Evolutionary conservation across 2,888 invertebrate genomes (phyloP).

Genomic region (Pollenia labialis): DNA sequence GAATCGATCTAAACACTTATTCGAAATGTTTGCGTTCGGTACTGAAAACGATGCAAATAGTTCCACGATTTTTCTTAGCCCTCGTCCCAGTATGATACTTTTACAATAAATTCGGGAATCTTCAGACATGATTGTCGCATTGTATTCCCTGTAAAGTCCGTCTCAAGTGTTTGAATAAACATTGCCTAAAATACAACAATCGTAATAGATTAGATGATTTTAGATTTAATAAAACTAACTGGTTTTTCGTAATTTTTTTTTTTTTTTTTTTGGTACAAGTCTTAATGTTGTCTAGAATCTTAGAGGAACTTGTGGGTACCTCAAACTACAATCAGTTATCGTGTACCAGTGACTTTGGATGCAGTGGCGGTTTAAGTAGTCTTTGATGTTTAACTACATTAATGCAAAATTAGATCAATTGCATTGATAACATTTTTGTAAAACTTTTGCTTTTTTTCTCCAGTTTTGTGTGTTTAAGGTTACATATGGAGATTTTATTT

Average conservation of each 20-base stretch:
- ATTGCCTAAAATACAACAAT: conserved; percentile 69
- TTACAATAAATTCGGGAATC: no score
- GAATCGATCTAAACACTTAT: no score
- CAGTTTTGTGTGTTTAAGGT: conserved; percentile 5
- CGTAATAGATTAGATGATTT: conserved; percentile 72
- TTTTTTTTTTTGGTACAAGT: conserved; percentile 28
- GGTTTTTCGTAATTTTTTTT: conserved; percentile 44
- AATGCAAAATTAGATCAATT: conserved; percentile 69
- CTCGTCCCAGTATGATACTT: no score
- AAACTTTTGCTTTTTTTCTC: conserved; percentile 35
- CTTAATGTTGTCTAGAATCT: conserved; percentile 46
- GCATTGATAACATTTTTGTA: conserved; percentile 59
- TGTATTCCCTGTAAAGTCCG: neutral
- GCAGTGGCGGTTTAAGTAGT: conserved; percentile 68
- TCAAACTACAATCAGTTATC: conserved; percentile 59
- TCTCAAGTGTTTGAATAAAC: conserved; percentile 13
- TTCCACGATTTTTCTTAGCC: no score
- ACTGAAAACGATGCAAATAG: no score
- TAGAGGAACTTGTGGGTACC: conserved; percentile 52
- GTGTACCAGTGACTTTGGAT: conserved; percentile 45
- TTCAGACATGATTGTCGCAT: neutral
- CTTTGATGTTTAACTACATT: conserved; percentile 71
- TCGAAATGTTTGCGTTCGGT: no score
- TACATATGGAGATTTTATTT: conserved; percentile 51
- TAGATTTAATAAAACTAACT: conserved; percentile 69